Conservation (phyloP, 1,140 invertebrate genomes). For the Delia radicum region DNA sequence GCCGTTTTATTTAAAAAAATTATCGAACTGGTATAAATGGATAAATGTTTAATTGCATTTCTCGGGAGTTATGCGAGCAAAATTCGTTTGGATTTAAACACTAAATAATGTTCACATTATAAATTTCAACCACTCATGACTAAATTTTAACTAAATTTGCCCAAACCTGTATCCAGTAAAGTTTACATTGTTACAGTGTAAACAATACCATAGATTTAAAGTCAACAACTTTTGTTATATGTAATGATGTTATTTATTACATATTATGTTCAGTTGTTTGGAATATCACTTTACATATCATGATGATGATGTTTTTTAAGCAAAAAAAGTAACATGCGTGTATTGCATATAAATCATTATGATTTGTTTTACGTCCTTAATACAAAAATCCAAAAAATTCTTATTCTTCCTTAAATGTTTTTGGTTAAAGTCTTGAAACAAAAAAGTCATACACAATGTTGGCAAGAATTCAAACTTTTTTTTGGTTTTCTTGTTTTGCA, state of each 20-base stretch:
- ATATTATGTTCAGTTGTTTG: neutral
- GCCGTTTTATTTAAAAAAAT: too few relatives aligned
- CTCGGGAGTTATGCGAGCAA: too few relatives aligned
- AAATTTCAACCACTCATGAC: too few relatives aligned
- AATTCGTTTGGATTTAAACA: too few relatives aligned
- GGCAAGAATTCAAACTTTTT: neutral
- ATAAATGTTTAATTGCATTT: too few relatives aligned
- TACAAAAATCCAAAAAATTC: too few relatives aligned
- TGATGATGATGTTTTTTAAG: neutral
- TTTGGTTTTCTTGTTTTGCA: neutral
- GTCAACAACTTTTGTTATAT: neutral
- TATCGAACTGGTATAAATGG: too few relatives aligned
- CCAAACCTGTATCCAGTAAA: neutral
- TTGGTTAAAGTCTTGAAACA: neutral
- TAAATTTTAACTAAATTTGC: neutral
- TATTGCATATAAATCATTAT: constrained; percentile 1
- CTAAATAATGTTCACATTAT: too few relatives aligned
- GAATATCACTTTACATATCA: neutral
- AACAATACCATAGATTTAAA: neutral
- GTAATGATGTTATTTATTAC: neutral
- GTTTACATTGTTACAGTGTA: constrained; percentile 7
- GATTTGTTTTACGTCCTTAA: neutral
- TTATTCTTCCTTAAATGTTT: too few relatives aligned
- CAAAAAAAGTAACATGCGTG: neutral
- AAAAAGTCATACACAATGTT: neutral